Conservation (phyloP, 1,140 invertebrate species). For the Subanguina moxae region DNA sequence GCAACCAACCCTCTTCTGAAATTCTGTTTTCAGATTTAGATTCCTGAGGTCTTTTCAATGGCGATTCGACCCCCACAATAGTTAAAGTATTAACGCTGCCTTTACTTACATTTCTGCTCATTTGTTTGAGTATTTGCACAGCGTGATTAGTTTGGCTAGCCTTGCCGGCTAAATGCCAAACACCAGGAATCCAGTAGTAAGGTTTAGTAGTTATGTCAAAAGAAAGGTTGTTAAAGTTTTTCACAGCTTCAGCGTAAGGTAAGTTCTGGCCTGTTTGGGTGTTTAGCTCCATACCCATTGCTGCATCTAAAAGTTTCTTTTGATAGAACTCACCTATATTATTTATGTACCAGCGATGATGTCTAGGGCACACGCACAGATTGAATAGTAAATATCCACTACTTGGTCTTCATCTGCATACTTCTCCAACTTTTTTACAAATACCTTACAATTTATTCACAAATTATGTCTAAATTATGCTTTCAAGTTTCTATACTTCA, state of each 20-base stretch:
- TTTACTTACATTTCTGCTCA: conserved; percentile 1
- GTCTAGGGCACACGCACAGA: neutral
- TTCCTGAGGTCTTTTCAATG: too few species aligned
- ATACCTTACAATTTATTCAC: neutral
- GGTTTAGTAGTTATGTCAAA: neutral
- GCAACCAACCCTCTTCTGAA: too few species aligned
- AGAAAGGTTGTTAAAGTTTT: neutral
- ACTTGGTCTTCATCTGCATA: neutral
- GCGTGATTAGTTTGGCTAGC: neutral
- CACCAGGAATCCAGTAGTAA: neutral
- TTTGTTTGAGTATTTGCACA: neutral
- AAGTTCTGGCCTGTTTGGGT: neutral
- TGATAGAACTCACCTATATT: neutral
- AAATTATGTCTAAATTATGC: neutral
- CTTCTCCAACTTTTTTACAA: neutral
- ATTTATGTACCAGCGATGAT: neutral
- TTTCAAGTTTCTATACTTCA: neutral
- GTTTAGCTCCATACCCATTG: neutral
- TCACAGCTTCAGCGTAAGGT: neutral
- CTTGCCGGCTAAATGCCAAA: neutral
- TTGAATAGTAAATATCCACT: neutral
- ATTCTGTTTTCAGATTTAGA: too few species aligned
- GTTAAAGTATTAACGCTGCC: too few species aligned
- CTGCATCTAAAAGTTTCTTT: neutral
- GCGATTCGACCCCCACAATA: too few species aligned